Conservation (phyloP, 2,797 vertebrate genomes). For the Eulemur albifrons region DNA sequence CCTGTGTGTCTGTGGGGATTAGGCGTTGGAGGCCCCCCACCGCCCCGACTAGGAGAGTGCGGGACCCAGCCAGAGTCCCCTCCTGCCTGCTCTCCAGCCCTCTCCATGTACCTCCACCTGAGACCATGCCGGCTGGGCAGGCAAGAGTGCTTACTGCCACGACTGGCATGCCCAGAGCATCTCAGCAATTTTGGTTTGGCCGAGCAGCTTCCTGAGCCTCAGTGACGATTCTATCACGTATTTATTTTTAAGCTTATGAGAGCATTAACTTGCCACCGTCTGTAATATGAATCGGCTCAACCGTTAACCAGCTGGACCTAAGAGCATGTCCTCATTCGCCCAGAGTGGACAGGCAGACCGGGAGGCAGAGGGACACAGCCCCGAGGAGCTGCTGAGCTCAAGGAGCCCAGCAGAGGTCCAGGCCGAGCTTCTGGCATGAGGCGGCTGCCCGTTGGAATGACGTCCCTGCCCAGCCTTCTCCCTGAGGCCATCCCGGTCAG, state of each 20-base stretch:
- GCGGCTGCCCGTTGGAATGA: not conserved
- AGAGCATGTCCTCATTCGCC: conserved; percentile 30
- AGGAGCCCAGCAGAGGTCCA: not conserved
- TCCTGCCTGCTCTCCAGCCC: not conserved
- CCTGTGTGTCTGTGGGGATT: not conserved
- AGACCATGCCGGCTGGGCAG: not conserved
- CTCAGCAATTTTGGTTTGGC: conserved; percentile 66
- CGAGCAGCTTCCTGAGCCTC: not conserved
- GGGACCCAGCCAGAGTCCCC: not conserved
- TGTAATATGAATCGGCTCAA: conserved; percentile 48
- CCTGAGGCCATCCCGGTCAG: not conserved
- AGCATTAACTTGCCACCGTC: not conserved
- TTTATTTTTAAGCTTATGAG: conserved; percentile 82
- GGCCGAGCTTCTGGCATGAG: rapidly evolving
- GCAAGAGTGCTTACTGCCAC: conserved; percentile 51
- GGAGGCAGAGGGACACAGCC: rapidly evolving
- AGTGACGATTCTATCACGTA: not conserved
- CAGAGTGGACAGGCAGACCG: not conserved
- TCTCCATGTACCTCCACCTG: not conserved
- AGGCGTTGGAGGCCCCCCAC: not conserved
- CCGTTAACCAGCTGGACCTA: not conserved
- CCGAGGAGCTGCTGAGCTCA: not conserved
- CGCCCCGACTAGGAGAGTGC: not conserved
- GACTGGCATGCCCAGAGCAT: conserved; percentile 54
- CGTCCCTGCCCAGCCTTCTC: not conserved